phyloP scores from a whole-genome alignment of 2,797 vertebrate species.

The Otus scops region DNA sequence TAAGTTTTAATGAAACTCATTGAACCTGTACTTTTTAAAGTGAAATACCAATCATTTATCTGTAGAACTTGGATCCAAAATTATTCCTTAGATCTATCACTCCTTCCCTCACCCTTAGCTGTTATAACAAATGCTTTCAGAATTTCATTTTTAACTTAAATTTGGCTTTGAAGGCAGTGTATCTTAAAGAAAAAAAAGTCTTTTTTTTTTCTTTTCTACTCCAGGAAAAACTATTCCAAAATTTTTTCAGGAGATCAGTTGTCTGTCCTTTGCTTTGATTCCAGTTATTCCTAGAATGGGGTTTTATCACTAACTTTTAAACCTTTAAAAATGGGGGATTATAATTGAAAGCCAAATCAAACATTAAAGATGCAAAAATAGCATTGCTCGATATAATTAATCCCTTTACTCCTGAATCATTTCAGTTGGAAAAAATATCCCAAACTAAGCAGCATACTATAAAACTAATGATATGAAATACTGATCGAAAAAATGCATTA shows the following conservation, averaged over 20 bases:
- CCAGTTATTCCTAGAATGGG: not conserved
- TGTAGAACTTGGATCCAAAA: not conserved
- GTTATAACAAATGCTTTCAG: not conserved
- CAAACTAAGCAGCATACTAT: not conserved
- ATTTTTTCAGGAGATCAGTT: not conserved
- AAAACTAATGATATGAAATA: not conserved
- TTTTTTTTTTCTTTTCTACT: not conserved
- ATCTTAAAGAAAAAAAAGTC: not conserved
- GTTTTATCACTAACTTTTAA: not conserved
- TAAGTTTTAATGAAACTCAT: not conserved
- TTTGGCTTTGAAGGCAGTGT: not conserved
- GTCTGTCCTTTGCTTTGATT: not conserved
- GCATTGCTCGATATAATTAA: not conserved
- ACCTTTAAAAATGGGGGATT: not conserved
- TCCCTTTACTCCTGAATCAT: not conserved
- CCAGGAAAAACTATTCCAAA: not conserved
- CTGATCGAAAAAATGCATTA: not conserved
- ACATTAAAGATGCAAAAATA: not conserved
- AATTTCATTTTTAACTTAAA: not conserved
- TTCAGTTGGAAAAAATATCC: not conserved
- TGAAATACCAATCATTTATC: not conserved
- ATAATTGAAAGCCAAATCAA: not conserved
- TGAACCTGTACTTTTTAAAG: not conserved
- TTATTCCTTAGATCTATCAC: not conserved
- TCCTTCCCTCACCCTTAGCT: not conserved